Conservation (phyloP, 1,140 invertebrate species). For the Mactra quadrangularis region DNA sequence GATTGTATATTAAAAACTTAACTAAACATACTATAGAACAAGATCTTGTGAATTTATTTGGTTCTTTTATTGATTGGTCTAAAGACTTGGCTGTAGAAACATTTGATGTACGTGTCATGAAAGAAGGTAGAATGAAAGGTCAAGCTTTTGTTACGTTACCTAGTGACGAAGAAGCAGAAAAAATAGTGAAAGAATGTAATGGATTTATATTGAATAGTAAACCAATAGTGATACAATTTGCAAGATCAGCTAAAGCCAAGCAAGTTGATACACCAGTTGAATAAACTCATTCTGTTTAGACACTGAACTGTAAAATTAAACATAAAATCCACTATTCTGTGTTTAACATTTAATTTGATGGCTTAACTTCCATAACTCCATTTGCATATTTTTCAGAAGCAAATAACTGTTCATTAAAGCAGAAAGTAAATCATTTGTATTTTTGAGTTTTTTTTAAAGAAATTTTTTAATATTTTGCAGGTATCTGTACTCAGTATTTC, state of each 20-base stretch:
- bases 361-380: no score
- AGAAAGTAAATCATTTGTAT: no score
- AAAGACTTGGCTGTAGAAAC: conserved; percentile 85
- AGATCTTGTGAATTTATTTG: conserved; percentile 92
- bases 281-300: no score
- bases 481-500: no score
- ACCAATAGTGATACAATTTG: conserved; percentile 96
- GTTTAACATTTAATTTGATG: no score
- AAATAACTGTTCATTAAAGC: no score
- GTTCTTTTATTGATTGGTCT: conserved; percentile 87
- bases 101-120: conserved; percentile 95
- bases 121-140: conserved; percentile 97
- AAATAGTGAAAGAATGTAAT: conserved; percentile 93
- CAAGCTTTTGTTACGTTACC: conserved; percentile 96
- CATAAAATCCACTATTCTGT: no score
- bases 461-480: no score
- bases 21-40: conserved; percentile 90
- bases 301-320: no score
- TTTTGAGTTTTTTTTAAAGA: no score
- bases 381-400: no score
- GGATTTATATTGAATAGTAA: conserved; percentile 94
- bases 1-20: conserved; percentile 96
- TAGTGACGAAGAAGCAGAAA: conserved; percentile 88
- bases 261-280: conserved; percentile 64
- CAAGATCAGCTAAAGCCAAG: conserved; percentile 87